Percentiles rank a stretch among this genome's conserved stretches.
Evolutionary conservation across 64 coral and sea anemone genomes (phyloP).

Genomic region (Astreopora myriophthalma): DNA sequence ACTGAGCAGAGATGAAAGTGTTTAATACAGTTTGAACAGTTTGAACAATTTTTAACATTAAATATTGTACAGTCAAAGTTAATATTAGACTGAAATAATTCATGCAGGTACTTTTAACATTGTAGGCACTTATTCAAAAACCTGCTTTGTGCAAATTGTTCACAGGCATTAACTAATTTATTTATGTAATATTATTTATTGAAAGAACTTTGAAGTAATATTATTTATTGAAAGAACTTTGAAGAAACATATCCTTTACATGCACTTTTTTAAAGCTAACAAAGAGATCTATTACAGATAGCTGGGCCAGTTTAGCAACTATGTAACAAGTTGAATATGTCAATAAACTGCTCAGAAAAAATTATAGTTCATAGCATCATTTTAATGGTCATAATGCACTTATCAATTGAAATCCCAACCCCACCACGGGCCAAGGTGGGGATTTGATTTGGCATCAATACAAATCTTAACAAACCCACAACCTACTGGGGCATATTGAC

Average conservation of each 20-base stretch:
- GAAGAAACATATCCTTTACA: constrained; percentile 9
- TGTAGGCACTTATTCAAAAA: constrained; percentile 27
- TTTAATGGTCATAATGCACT: background rate
- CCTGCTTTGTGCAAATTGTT: constrained; percentile 34
- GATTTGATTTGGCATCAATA: too few species aligned
- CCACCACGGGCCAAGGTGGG: too few species aligned
- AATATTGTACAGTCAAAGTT: constrained; percentile 1
- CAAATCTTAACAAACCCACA: too few species aligned
- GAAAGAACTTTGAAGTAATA: constrained; percentile 15
- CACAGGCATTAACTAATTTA: background rate
- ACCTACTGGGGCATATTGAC: too few species aligned
- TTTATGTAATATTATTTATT: constrained; percentile 22
- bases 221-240: constrained; percentile 36
- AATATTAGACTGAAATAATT: background rate
- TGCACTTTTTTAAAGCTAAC: constrained; percentile 25
- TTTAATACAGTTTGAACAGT: background rate
- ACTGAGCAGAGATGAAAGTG: too few species aligned
- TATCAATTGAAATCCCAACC: too few species aligned
- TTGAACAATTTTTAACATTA: background rate
- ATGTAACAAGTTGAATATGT: constrained; percentile 35
- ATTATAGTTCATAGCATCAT: constrained; percentile 1
- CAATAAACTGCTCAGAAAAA: constrained; percentile 32
- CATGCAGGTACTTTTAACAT: constrained; percentile 1
- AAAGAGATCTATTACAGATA: constrained; percentile 15
- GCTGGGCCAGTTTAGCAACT: background rate